Evolutionary conservation across 2,113 vertebrate genomes (phyloP), one percentile per base, ranked within the genome.

Genomic region (Pleuronectes platessa): DNA sequence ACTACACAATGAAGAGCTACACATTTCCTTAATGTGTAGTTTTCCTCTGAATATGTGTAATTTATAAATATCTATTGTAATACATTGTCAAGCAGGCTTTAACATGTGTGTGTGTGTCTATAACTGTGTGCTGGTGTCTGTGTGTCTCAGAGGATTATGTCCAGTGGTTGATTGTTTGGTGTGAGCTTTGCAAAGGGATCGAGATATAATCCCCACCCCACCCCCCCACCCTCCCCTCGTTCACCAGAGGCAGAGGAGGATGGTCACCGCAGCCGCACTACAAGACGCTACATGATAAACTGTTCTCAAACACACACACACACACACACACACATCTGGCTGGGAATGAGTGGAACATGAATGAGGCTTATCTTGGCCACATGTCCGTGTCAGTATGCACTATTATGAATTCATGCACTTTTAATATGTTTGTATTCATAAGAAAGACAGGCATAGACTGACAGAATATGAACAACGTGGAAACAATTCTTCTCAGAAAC

Each of bases 111-210:
- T 51, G 61, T 61, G 49, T 61, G 53, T 78, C 62, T 74, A 71
- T 78, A 60, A 58, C 53, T 84, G 79, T 85, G 74, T 76, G 59
- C 18, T 58, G 55, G 45, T 79, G 78, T 81, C 21, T 73, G 79
- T 84, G 89, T 71, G 83, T 90, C 59, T 81, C 54, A 74, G 78
- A 81, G 88, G 93, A 94, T 95, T 94, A 94, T 74, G 86, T 82
- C 74, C 83, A 82, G 70, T 35, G 65, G 87, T 79, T 95, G 94
- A 94, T 94, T 95, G 92, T 93, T 94, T 92, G 86, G 86, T 91
- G 90, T 91, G 89, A 90, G 91, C 84, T 93, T 90, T 93, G 88
- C 89, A 86, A 81, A 86, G 79, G 81, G 91, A 89, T 93, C 60
- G 87, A 90, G 88, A 88, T 90, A 80, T 94, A 95, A 94, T 95